Evolutionary conservation across 2,113 vertebrate genomes (phyloP).

Genomic region (Morphnarchus princeps): DNA sequence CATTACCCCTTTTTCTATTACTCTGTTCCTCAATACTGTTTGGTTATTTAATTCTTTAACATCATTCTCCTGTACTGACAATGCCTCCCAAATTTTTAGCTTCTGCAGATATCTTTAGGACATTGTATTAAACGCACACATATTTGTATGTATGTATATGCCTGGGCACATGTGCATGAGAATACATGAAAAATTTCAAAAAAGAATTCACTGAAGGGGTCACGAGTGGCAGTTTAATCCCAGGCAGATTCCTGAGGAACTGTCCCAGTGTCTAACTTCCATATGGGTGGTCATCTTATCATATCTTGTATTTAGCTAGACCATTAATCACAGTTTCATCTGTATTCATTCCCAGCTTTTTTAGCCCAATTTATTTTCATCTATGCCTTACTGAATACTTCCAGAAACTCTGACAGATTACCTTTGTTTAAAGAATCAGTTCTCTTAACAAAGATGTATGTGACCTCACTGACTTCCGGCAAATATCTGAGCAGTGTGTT

Average conservation of each 20-base stretch:
- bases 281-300: background rate
- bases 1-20: accelerated
- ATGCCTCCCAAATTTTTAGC: too few species aligned
- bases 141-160: accelerated
- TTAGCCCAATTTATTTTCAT: background rate
- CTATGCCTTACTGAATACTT: background rate
- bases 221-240: background rate
- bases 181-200: accelerated
- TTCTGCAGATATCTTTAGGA: background rate
- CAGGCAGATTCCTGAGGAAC: background rate
- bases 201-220: accelerated
- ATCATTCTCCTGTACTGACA: background rate
- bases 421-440: background rate
- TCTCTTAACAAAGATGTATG: background rate
- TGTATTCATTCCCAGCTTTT: background rate
- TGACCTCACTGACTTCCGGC: background rate
- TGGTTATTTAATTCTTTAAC: background rate
- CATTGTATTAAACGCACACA: background rate
- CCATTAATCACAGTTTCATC: background rate
- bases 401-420: background rate
- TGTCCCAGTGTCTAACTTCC: background rate
- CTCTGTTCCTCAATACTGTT: background rate
- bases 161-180: accelerated
- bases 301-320: background rate
- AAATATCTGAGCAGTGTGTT: background rate